Conservation (phyloP, 1,140 invertebrate genomes). For the Apis cerana region DNA sequence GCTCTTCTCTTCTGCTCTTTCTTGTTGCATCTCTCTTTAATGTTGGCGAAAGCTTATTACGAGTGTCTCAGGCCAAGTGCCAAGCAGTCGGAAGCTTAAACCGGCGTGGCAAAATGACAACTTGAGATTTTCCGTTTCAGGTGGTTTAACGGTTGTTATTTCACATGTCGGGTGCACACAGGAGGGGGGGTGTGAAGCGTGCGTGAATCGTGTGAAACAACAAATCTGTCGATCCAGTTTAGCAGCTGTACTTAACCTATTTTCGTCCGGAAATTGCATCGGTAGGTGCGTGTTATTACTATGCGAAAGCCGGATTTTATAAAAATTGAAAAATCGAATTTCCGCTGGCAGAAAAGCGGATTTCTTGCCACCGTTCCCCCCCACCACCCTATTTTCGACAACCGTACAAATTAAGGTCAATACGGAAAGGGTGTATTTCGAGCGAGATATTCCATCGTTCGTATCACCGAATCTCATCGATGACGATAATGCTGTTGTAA, state of each 20-base stretch:
- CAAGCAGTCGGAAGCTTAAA: background rate
- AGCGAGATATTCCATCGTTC: background rate
- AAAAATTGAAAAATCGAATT: slow-evolving; percentile 28
- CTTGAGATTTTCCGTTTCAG: slow-evolving; percentile 19
- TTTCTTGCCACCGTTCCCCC: slow-evolving; percentile 1
- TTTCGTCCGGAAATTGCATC: slow-evolving; percentile 19
- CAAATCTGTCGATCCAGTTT: slow-evolving; percentile 31
- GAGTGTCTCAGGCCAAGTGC: background rate
- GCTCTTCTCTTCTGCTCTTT: too few species aligned
- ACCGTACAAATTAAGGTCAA: slow-evolving; percentile 35
- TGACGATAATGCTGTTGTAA: slow-evolving; percentile 9
- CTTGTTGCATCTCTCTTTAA: background rate
- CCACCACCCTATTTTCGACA: background rate
- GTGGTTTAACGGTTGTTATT: background rate
- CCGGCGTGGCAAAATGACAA: slow-evolving; percentile 5
- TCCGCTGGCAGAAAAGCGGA: slow-evolving; percentile 14
- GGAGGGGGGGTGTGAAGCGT: too few species aligned
- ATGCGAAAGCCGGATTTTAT: background rate
- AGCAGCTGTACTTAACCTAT: slow-evolving; percentile 20
- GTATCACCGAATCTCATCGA: slow-evolving; percentile 14
- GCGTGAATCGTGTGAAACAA: slow-evolving; percentile 11
- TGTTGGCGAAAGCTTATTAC: background rate
- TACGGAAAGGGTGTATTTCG: background rate
- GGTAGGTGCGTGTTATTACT: slow-evolving; percentile 15
- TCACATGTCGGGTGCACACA: background rate